These are phyloP conservation scores for Hippocampus kuda DNA, from an alignment of 2,797 vertebrate species.

Conservation along the genomic window DNA sequence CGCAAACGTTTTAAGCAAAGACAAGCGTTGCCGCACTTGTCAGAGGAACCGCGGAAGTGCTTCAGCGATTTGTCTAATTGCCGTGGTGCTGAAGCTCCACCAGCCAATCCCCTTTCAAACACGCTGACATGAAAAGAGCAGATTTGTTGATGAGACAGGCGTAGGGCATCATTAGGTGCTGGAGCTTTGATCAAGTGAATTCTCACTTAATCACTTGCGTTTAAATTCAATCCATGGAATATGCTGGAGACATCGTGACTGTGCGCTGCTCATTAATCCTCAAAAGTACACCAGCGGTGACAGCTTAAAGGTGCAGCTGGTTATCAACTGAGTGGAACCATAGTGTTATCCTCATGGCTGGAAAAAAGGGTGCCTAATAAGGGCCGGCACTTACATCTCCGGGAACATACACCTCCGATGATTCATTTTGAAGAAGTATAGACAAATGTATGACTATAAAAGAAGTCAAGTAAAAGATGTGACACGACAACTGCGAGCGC, in stretches of 20 bases:
- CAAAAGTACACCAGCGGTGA: conserved; percentile 21
- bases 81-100: conserved; percentile 23
- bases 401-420: conserved; percentile 9
- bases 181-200: conserved; percentile 51
- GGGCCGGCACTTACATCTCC: conserved; percentile 21
- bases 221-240: conserved; percentile 37
- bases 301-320: not conserved
- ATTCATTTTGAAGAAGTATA: conserved; percentile 17
- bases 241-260: conserved; percentile 16
- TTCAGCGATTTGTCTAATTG: conserved; percentile 54
- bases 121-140: conserved; percentile 41
- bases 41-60: conserved; percentile 38
- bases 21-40: conserved; percentile 12
- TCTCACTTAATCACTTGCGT: conserved; percentile 49
- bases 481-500: not conserved
- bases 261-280: conserved; percentile 47
- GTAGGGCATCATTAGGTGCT: conserved; percentile 46
- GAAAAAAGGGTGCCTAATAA: not conserved
- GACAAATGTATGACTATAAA: conserved; percentile 24
- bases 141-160: conserved; percentile 35
- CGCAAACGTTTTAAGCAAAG: not conserved
- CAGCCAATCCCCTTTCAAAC: conserved; percentile 41
- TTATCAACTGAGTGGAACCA: not conserved
- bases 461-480: conserved; percentile 1
- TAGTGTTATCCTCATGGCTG: not conserved